Evolutionary conservation across 2,113 vertebrate genomes (phyloP).

Genomic region (Microcebus tavaratra): DNA sequence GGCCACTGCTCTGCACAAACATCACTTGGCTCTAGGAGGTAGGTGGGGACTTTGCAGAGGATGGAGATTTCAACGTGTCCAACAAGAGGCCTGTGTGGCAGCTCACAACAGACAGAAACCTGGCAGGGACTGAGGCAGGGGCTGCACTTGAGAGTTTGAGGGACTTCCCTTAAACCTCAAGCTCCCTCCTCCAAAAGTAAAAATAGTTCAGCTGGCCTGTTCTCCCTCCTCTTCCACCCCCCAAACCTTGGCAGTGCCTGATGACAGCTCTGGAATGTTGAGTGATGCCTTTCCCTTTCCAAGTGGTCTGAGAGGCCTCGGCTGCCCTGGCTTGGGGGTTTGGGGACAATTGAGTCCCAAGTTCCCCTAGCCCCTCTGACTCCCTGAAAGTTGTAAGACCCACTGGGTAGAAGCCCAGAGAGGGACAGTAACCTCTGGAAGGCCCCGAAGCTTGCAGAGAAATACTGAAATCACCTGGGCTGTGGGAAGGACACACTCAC

Average conservation of each 20-base stretch:
- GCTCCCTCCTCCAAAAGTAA: neutral
- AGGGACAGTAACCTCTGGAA: neutral
- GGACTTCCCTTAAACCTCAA: neutral
- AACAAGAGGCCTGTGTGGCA: neutral
- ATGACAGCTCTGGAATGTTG: constrained; percentile 65
- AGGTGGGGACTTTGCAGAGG: neutral
- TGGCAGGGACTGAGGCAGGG: neutral
- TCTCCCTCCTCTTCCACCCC: no score
- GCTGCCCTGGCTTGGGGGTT: neutral
- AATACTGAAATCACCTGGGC: neutral
- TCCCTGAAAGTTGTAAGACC: neutral
- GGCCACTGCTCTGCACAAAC: neutral
- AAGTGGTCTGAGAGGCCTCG: constrained; percentile 34
- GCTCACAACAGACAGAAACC: neutral
- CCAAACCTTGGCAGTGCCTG: neutral
- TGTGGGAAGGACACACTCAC: neutral
- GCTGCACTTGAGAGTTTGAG: neutral
- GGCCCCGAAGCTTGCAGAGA: neutral
- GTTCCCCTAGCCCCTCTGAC: neutral
- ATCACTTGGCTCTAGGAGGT: neutral
- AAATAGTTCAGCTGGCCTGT: neutral
- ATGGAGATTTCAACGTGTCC: neutral
- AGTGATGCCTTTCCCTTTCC: constrained; percentile 57
- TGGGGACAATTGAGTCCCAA: neutral
- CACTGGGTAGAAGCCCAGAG: neutral